phyloP scores from a whole-genome alignment of 2,888 invertebrate genomes.

The Drosophila paranaensis region DNA sequence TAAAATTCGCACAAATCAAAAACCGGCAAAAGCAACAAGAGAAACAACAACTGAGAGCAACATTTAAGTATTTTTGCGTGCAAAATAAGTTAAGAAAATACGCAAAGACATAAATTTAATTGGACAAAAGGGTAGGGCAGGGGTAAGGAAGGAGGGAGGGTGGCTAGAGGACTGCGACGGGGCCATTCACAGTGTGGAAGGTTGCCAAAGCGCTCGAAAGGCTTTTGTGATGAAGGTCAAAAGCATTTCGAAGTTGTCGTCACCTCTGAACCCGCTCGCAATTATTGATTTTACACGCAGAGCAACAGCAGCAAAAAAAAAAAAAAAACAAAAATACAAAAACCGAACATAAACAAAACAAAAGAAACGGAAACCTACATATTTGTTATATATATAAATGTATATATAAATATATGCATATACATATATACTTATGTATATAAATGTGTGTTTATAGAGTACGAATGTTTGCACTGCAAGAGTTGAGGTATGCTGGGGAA shows the following conservation, averaged over 20 bases:
- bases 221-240: slow-evolving; percentile 62
- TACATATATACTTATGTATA: background rate
- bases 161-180: background rate
- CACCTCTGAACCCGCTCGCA: slow-evolving; percentile 78
- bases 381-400: slow-evolving; percentile 2
- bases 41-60: slow-evolving; percentile 14
- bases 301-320: slow-evolving; percentile 4
- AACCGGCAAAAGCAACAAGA: slow-evolving; percentile 38
- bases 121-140: slow-evolving; percentile 14
- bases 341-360: slow-evolving; percentile 18
- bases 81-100: slow-evolving; percentile 49
- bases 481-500: background rate
- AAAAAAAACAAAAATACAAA: background rate
- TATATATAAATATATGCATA: background rate
- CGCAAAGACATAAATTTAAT: slow-evolving; percentile 38
- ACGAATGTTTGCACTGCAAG: slow-evolving; percentile 40
- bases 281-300: slow-evolving; percentile 78
- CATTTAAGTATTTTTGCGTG: slow-evolving; percentile 49
- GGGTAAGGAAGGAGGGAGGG: too few species aligned
- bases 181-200: slow-evolving; percentile 36
- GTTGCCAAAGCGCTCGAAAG: slow-evolving; percentile 54
- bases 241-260: slow-evolving; percentile 71
- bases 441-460: background rate
- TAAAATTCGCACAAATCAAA: slow-evolving; percentile 41
- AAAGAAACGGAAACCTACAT: slow-evolving; percentile 25